A percentile compares a stretch with the other conserved stretches of the same genome.
Evolutionary conservation across 1,140 invertebrate species (phyloP).

Genomic region (Psilanteris sp.): DNA sequence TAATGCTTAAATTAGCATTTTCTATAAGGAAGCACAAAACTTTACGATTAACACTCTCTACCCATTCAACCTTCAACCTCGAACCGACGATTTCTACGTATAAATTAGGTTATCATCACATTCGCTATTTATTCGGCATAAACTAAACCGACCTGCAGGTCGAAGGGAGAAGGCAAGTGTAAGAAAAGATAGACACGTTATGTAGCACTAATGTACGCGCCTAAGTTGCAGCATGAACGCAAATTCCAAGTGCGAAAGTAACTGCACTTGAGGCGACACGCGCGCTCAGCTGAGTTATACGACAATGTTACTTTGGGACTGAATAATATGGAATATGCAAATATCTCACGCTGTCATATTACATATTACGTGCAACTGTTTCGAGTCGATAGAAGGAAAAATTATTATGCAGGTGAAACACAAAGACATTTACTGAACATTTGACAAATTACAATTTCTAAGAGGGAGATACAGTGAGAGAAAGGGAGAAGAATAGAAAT

Average conservation of each 20-base stretch:
- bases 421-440: constrained; percentile 44
- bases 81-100: constrained; percentile 62
- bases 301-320: constrained; percentile 63
- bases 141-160: constrained; percentile 47
- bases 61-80: constrained; percentile 57
- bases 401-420: constrained; percentile 38
- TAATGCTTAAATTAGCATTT: constrained; percentile 56
- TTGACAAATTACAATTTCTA: constrained; percentile 41
- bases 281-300: constrained; percentile 60
- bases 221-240: constrained; percentile 48
- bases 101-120: constrained; percentile 63
- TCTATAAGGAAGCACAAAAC: constrained; percentile 50
- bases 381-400: constrained; percentile 53
- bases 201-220: constrained; percentile 59
- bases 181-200: constrained; percentile 54
- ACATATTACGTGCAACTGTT: constrained; percentile 53
- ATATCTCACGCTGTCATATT: constrained; percentile 51
- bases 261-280: constrained; percentile 56
- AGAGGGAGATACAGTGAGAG: no score
- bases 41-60: constrained; percentile 55
- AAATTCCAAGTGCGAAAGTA: constrained; percentile 62
- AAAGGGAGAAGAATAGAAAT: no score
- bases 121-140: constrained; percentile 55
- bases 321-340: constrained; percentile 65
- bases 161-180: constrained; percentile 37